Evolutionary conservation across 2,113 vertebrate genomes (phyloP).

Genomic region (Machaerirhynchus nigripectus): DNA sequence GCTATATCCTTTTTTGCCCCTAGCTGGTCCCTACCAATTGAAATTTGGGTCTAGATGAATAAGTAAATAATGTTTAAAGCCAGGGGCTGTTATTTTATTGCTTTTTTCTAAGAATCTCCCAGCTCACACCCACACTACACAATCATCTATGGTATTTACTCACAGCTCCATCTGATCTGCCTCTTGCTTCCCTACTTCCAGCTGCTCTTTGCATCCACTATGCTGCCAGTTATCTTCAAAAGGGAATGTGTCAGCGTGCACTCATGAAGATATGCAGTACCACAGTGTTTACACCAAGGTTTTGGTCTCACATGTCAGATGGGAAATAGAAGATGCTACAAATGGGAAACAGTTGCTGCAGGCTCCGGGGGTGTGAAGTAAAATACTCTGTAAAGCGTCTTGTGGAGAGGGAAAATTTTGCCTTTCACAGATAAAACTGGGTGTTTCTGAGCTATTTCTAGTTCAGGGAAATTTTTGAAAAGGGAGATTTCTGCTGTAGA

Average conservation of each 20-base stretch:
- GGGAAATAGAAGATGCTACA: not conserved
- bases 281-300: not conserved
- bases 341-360: conserved; percentile 20
- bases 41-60: not conserved
- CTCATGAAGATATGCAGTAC: not conserved
- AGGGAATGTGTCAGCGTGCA: not conserved
- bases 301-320: not conserved
- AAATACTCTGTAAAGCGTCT: not conserved
- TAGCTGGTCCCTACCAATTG: not conserved
- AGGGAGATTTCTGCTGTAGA: not conserved
- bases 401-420: not conserved
- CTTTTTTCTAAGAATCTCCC: conserved; percentile 23
- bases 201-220: conserved; percentile 1
- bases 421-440: not conserved
- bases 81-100: not conserved
- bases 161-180: not conserved
- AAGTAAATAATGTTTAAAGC: not conserved
- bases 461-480: not conserved
- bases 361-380: not conserved
- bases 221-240: conserved; percentile 45
- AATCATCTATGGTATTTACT: conserved; percentile 1
- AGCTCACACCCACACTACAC: not conserved
- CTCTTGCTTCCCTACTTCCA: conserved; percentile 2
- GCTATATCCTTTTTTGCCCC: not conserved
- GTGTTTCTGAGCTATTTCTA: not conserved